A percentile compares a stretch with the other conserved stretches of the same genome.
These are phyloP conservation scores for Callopanchax toddi DNA, from an alignment of 2,113 vertebrate species.

Conservation along the genomic window DNA sequence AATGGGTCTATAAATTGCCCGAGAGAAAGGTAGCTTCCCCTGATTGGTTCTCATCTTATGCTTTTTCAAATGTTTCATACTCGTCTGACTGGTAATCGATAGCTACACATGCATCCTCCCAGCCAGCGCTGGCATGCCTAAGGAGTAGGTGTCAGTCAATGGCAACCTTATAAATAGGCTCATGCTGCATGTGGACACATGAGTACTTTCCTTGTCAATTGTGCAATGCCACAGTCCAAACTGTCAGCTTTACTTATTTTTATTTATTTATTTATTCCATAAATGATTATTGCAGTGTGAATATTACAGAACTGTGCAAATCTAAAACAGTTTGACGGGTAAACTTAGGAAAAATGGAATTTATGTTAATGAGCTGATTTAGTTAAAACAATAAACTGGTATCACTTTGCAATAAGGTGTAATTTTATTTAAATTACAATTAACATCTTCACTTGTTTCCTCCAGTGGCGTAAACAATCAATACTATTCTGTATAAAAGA, in stretches of 20 bases:
- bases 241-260: constrained; percentile 9
- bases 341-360: too few relatives aligned
- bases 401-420: too few relatives aligned
- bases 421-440: too few relatives aligned
- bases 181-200: constrained; percentile 52
- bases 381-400: background rate
- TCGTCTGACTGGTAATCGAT: constrained; percentile 82
- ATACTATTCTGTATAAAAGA: too few relatives aligned
- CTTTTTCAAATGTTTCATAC: constrained; percentile 78
- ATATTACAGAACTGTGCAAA: background rate
- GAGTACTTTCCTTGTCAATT: constrained; percentile 52
- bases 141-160: constrained; percentile 69
- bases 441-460: too few relatives aligned
- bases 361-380: too few relatives aligned
- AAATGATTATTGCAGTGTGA: background rate
- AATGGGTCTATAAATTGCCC: constrained; percentile 77
- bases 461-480: too few relatives aligned
- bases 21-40: constrained; percentile 70
- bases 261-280: background rate
- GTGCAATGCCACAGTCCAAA: constrained; percentile 48
- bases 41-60: constrained; percentile 76
- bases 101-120: constrained; percentile 75
- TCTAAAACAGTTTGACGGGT: background rate
- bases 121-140: constrained; percentile 55
- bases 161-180: constrained; percentile 67